A percentile compares a stretch with the other conserved stretches of the same genome.
phyloP scores from a whole-genome alignment of 2,797 vertebrate genomes.

The Hyperoplus lanceolatus region DNA sequence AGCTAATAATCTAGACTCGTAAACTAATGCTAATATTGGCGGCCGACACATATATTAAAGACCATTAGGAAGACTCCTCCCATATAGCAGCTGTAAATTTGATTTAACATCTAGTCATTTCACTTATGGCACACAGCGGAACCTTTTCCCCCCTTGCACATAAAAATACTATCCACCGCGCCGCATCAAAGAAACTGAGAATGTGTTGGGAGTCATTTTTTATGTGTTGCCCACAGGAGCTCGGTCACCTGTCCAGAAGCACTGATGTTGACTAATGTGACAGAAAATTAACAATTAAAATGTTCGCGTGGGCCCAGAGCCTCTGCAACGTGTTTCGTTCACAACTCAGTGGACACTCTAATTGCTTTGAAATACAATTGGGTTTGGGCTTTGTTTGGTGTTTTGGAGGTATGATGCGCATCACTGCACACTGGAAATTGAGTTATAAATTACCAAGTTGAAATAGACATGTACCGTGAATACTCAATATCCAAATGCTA shows the following conservation, averaged over 20 bases:
- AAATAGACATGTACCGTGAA: constrained; percentile 81
- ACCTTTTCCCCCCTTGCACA: constrained; percentile 37
- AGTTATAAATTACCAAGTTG: constrained; percentile 85
- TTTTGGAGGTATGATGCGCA: constrained; percentile 82
- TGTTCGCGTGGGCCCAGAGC: constrained; percentile 74
- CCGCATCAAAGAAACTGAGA: constrained; percentile 46
- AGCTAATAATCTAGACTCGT: constrained; percentile 76
- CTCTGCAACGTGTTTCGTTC: constrained; percentile 69
- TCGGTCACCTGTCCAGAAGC: constrained; percentile 76
- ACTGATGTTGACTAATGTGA: constrained; percentile 81
- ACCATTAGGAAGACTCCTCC: constrained; percentile 58
- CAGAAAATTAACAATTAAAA: constrained; percentile 87
- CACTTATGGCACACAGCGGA: constrained; percentile 31
- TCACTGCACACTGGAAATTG: constrained; percentile 83
- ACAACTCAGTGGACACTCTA: constrained; percentile 84
- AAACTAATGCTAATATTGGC: constrained; percentile 74
- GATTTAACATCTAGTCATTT: constrained; percentile 67
- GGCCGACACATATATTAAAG: constrained; percentile 46
- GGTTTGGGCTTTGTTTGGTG: constrained; percentile 82
- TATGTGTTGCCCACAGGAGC: constrained; percentile 49
- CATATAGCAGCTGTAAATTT: constrained; percentile 72
- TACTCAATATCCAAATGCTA: constrained; percentile 81
- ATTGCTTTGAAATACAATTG: constrained; percentile 85
- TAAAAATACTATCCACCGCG: constrained; percentile 45
- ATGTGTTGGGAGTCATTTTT: constrained; percentile 47